phyloP scores from a whole-genome alignment of 2,888 invertebrate genomes.

The Lucinisca nassula region DNA sequence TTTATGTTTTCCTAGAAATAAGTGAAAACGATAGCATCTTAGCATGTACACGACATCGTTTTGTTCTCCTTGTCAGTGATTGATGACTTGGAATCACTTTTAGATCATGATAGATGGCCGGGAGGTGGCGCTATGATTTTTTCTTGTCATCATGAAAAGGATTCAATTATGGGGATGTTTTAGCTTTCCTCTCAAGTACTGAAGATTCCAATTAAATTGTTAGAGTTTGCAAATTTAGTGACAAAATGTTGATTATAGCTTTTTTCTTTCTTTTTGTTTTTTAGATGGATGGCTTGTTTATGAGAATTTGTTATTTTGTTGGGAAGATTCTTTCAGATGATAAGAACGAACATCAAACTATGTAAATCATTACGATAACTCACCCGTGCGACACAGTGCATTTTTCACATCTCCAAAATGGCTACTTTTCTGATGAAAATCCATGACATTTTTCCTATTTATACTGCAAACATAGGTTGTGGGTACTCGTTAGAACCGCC shows the following conservation, averaged over 20 bases:
- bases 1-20: slow-evolving; percentile 30
- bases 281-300: background rate
- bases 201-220: slow-evolving; percentile 58
- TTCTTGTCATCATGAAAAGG: slow-evolving; percentile 52
- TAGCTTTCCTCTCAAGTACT: slow-evolving; percentile 50
- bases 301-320: background rate
- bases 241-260: slow-evolving; percentile 25
- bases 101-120: slow-evolving; percentile 65
- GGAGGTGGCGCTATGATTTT: slow-evolving; percentile 36
- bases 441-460: no score
- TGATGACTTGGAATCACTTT: slow-evolving; percentile 63
- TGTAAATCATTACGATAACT: no score
- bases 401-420: no score
- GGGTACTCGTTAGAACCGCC: no score
- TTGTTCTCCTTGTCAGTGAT: slow-evolving; percentile 69
- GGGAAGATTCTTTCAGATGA: background rate
- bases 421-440: no score
- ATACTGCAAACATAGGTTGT: no score
- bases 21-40: slow-evolving; percentile 69
- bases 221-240: slow-evolving; percentile 66
- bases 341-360: background rate
- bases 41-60: slow-evolving; percentile 58
- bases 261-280: background rate
- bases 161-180: slow-evolving; percentile 70
- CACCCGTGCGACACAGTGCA: no score